Base-by-base conservation (phyloP, 2,888 invertebrate genomes). In the Hemaris fuciformis region DNA sequence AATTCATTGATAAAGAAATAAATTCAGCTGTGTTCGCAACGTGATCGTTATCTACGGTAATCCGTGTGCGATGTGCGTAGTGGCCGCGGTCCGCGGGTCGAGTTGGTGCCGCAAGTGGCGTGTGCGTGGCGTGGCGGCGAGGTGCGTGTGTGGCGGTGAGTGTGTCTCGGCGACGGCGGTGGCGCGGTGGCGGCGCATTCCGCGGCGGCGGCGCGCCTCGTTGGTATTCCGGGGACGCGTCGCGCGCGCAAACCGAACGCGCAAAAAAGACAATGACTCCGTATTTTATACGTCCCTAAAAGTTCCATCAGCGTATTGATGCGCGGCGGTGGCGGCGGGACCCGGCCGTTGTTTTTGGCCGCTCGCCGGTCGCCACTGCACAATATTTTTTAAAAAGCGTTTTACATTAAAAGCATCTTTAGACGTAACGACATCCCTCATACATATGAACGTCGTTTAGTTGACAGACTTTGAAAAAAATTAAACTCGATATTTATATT, bases 241-340 rank as follows among this genome's bases (percentile, higher is more conserved):
- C 76, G 81, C 80, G 82, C 83, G 81, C 86, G 84, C 87, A 80
- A 81, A 83, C 81, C 65, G 75, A 80, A 81, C 87, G 81, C 82
- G 87, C 88, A 88, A 89, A 89, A 88, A 89, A 88, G 81, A 89
- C 89, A 88, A 89, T 87, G 87, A 86, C 85, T 86, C 76, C 81
- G 85, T 87, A 90, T 88, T 87, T 87, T 88, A 89, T 88, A 84
- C 81, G 85, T 84, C 83, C 84, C 84, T 85, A 88, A 90, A 89
- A 84, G 85, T 89, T 88, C 82, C 85, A 86, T 86, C 86, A 83
- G 81, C 78, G 85, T 79, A 87, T 87, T 81, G 89, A 86, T 85
- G 79, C 83, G 82, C 77, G 79, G 76, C 74, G 61, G 57, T 23
- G 41, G 45, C 45, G 6, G 45, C 22, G 46, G 43, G 22, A 31